Evolutionary conservation across 2,888 invertebrate genomes (phyloP).

Genomic region (Drosophila falleni): DNA sequence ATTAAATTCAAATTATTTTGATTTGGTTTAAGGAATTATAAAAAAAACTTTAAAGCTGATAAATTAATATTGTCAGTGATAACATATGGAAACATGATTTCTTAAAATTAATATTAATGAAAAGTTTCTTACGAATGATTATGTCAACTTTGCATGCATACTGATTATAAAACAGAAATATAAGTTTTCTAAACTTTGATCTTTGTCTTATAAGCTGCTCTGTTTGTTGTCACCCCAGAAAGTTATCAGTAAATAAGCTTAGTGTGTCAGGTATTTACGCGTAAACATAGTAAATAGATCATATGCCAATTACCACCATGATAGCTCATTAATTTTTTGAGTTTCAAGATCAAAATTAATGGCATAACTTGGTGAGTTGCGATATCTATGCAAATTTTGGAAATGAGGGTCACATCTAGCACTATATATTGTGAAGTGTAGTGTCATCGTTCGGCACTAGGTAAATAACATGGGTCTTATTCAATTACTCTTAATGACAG

Average conservation of each 20-base stretch:
- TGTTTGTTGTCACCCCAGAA: not conserved
- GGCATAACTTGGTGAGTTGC: conserved; percentile 57
- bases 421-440: conserved; percentile 35
- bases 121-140: not conserved
- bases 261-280: conserved; percentile 26
- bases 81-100: too few relatives aligned
- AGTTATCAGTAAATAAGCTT: conserved; percentile 18
- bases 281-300: not conserved
- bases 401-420: conserved; percentile 34
- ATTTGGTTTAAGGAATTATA: too few relatives aligned
- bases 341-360: conserved; percentile 77
- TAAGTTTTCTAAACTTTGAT: not conserved
- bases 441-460: conserved; percentile 35
- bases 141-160: too few relatives aligned
- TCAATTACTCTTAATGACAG: conserved; percentile 33
- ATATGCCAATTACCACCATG: conserved; percentile 64
- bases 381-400: conserved; percentile 66
- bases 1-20: too few relatives aligned
- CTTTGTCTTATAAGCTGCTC: not conserved
- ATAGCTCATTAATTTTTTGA: conserved; percentile 41
- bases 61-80: too few relatives aligned
- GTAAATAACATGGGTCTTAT: conserved; percentile 46
- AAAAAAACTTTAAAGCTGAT: too few relatives aligned
- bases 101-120: not conserved
- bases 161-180: not conserved